A percentile compares a stretch with the other conserved stretches of the same genome.
Conservation (phyloP, 2,113 vertebrate genomes). For the Meleagris gallopavo region DNA sequence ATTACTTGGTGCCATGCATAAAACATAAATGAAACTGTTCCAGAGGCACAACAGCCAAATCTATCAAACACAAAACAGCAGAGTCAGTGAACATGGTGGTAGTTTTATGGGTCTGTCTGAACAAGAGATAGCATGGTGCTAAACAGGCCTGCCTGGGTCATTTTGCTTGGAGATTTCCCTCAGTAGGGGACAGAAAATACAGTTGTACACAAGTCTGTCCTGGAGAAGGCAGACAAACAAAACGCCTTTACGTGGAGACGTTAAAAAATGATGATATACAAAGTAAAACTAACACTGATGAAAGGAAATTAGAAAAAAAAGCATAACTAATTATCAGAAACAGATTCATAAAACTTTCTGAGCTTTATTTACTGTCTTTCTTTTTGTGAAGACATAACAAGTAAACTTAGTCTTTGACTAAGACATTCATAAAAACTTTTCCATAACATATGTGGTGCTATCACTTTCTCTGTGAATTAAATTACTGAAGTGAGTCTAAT, state of each 20-base stretch:
- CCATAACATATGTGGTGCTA: not conserved
- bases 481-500: not conserved
- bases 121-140: not conserved
- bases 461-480: not conserved
- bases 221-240: not conserved
- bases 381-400: not conserved
- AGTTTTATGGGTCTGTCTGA: not conserved
- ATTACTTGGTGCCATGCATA: not conserved
- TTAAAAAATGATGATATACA: not conserved
- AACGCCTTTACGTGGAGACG: not conserved
- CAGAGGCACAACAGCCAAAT: not conserved
- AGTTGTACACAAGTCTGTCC: not conserved
- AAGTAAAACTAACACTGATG: not conserved
- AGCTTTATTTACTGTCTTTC: not conserved
- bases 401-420: not conserved
- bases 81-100: not conserved
- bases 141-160: not conserved
- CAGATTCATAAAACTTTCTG: not conserved
- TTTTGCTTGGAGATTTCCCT: not conserved
- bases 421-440: not conserved
- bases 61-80: not conserved
- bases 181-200: not conserved
- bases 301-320: not conserved
- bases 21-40: constrained; percentile 30
- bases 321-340: not conserved